phyloP scores from a whole-genome alignment of 2,888 invertebrate genomes.

The Tromatobia lineatoria region DNA sequence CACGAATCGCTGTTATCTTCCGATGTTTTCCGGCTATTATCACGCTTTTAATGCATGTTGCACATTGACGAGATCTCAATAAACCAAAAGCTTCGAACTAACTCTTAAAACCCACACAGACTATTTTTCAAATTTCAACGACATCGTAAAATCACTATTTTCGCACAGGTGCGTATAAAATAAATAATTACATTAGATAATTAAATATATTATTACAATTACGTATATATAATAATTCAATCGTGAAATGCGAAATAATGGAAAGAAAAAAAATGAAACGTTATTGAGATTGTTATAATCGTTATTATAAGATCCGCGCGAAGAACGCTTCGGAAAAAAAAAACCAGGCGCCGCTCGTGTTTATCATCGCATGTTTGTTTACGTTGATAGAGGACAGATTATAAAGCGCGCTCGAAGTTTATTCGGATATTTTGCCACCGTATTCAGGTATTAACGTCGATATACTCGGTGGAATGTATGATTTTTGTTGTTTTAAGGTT shows the following conservation, averaged over 20 bases:
- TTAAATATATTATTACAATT: not conserved
- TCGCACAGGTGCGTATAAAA: constrained; percentile 34
- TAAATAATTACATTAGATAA: not conserved
- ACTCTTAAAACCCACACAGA: not conserved
- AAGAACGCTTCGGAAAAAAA: not conserved
- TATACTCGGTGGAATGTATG: not conserved
- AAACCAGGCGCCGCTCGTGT: not conserved
- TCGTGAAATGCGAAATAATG: no score
- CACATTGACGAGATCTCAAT: constrained; percentile 7
- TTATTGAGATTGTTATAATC: not conserved
- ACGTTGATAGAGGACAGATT: not conserved
- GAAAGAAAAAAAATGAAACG: not conserved
- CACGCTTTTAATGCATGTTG: not conserved
- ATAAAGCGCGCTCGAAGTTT: not conserved
- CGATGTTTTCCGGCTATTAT: not conserved
- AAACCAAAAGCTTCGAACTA: not conserved
- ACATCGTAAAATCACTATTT: no score
- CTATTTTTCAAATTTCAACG: not conserved
- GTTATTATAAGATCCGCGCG: not conserved
- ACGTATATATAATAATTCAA: no score
- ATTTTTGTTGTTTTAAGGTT: not conserved
- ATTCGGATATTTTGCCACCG: not conserved
- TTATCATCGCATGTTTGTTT: not conserved
- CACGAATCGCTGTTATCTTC: not conserved
- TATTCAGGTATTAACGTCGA: not conserved